phyloP scores from a whole-genome alignment of 2,113 vertebrate genomes.

The Ailurus styani region DNA sequence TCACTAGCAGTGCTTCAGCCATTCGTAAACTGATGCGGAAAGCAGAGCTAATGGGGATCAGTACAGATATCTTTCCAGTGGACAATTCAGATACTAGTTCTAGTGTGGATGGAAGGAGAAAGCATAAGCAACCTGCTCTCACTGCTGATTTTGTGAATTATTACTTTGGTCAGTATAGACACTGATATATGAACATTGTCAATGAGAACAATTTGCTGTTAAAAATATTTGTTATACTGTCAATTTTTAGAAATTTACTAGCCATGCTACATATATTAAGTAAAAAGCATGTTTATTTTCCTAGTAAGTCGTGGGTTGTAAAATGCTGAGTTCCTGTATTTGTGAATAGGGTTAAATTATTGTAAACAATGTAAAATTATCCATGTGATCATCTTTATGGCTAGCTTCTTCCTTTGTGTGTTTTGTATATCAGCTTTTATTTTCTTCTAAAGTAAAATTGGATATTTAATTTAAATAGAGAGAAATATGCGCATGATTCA shows the following conservation, averaged over 20 bases:
- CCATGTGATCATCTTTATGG: neutral
- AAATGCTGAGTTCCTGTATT: conserved; percentile 13
- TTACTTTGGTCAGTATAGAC: conserved; percentile 90
- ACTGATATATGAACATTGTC: neutral
- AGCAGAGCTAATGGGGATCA: conserved; percentile 98
- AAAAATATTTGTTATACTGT: neutral
- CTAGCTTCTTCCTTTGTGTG: conserved; percentile 42
- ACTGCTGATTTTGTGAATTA: conserved; percentile 99
- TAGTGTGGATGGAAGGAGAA: conserved; percentile 95
- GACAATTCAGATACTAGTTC: conserved; percentile 95
- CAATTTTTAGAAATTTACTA: conserved; percentile 40
- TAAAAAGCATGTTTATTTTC: conserved; percentile 35
- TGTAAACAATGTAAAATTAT: conserved; percentile 16
- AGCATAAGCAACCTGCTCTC: conserved; percentile 97
- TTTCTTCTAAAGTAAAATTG: conserved; percentile 66
- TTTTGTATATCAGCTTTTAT: conserved; percentile 33
- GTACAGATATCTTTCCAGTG: conserved; percentile 97
- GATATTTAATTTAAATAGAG: conserved; percentile 86
- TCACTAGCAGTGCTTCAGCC: conserved; percentile 97
- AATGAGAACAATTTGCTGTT: neutral
- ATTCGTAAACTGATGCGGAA: conserved; percentile 98
- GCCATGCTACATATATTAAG: neutral
- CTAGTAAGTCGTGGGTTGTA: neutral
- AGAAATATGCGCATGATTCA: conserved; percentile 99
- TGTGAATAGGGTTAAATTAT: conserved; percentile 6